Evolutionary conservation across 2,888 invertebrate genomes (phyloP).

Genomic region (Augochlorella aurata): DNA sequence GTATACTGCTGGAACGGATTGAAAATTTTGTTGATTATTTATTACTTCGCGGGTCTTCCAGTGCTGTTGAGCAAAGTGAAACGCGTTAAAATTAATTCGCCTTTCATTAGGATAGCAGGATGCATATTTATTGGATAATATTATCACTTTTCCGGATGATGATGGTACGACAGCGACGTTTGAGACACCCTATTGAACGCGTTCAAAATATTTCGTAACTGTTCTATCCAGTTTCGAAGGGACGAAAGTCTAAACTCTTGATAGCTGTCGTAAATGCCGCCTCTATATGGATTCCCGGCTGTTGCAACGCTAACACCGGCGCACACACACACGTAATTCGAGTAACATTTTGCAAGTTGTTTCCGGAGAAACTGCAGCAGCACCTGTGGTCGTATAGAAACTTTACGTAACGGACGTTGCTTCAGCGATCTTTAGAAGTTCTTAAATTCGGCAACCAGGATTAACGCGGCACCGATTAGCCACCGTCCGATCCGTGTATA

Average conservation of each 20-base stretch:
- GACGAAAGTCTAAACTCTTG: constrained; percentile 38
- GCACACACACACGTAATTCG: constrained; percentile 5
- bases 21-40: too few species aligned
- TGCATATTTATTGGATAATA: not conserved
- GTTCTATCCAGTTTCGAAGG: constrained; percentile 43
- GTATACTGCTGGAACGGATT: too few species aligned
- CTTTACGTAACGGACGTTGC: constrained; percentile 46
- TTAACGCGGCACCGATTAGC: constrained; percentile 48
- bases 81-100: not conserved
- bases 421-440: constrained; percentile 25
- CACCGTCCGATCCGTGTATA: constrained; percentile 24
- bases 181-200: not conserved
- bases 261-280: constrained; percentile 58
- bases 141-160: not conserved
- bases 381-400: constrained; percentile 46
- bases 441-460: constrained; percentile 41
- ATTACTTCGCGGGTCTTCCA: too few species aligned
- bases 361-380: constrained; percentile 36
- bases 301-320: constrained; percentile 37
- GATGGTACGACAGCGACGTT: not conserved
- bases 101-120: not conserved
- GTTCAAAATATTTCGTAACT: constrained; percentile 61
- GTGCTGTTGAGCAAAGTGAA: too few species aligned
- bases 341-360: constrained; percentile 47
- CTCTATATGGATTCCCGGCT: constrained; percentile 60